Evolutionary conservation across 1,140 invertebrate species (phyloP).

Genomic region (Drosophila pandora): DNA sequence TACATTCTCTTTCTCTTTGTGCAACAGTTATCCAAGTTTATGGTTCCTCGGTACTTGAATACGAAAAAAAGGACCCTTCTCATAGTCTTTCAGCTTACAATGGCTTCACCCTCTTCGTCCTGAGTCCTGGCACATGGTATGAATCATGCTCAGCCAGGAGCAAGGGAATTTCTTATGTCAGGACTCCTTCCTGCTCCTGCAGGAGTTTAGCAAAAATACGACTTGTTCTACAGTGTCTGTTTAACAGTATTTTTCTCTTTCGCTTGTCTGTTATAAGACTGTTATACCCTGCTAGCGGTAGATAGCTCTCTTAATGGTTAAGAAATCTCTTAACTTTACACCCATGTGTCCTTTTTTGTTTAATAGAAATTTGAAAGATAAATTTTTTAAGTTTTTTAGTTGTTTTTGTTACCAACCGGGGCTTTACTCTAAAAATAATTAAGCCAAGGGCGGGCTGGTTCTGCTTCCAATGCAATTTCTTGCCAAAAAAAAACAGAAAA

Average conservation of each 20-base stretch:
- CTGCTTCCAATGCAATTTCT: slow-evolving; percentile 50
- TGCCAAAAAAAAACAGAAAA: slow-evolving; percentile 27
- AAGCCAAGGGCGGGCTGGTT: slow-evolving; percentile 78
- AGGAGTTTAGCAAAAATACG: neutral
- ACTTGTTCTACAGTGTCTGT: neutral
- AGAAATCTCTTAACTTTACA: slow-evolving; percentile 16
- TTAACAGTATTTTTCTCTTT: neutral
- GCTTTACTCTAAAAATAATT: slow-evolving; percentile 57
- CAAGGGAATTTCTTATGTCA: slow-evolving; percentile 40
- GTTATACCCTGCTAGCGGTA: neutral
- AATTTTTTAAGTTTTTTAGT: slow-evolving; percentile 57
- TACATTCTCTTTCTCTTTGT: slow-evolving; percentile 20
- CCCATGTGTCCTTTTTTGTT: neutral
- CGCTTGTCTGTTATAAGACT: neutral
- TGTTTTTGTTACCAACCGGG: slow-evolving; percentile 45
- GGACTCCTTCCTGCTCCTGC: slow-evolving; percentile 1
- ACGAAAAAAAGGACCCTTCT: slow-evolving; percentile 7
- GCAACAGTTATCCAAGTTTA: slow-evolving; percentile 31
- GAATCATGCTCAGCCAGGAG: slow-evolving; percentile 26
- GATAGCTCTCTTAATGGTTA: neutral
- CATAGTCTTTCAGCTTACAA: neutral
- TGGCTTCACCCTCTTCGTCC: neutral
- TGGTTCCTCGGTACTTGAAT: slow-evolving; percentile 11
- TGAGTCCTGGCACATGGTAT: slow-evolving; percentile 17
- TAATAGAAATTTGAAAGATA: slow-evolving; percentile 12